phyloP scores from a whole-genome alignment of 2,888 invertebrate species.

The Conus canariensis region DNA sequence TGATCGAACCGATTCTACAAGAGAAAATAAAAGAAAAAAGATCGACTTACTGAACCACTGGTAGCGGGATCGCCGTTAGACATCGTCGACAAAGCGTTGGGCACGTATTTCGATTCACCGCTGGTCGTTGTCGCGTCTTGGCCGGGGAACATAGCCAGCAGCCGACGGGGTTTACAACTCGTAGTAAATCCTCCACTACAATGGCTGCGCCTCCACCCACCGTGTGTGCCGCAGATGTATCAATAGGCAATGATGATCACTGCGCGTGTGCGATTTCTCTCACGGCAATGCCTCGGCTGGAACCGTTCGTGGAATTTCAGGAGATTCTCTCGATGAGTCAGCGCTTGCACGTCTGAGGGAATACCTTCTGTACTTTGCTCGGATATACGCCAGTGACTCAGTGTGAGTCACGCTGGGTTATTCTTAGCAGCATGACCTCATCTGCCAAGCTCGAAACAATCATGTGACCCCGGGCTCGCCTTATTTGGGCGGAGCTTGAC shows the following conservation, averaged over 20 bases:
- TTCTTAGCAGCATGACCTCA: constrained; percentile 61
- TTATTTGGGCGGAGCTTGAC: constrained; percentile 51
- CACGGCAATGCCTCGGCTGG: constrained; percentile 30
- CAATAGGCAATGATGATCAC: constrained; percentile 31
- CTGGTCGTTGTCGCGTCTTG: constrained; percentile 54
- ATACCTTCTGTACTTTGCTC: constrained; percentile 58
- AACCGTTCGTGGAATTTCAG: constrained; percentile 44
- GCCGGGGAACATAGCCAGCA: constrained; percentile 37
- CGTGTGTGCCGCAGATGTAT: constrained; percentile 8
- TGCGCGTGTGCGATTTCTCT: constrained; percentile 30
- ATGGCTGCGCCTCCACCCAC: constrained; percentile 24
- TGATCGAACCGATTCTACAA: not conserved
- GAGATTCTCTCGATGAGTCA: constrained; percentile 62
- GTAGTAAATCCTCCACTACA: constrained; percentile 32
- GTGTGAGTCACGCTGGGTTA: constrained; percentile 56
- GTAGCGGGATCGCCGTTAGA: constrained; percentile 69
- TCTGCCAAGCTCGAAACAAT: constrained; percentile 22
- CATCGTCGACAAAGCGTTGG: constrained; percentile 77
- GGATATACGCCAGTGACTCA: constrained; percentile 60
- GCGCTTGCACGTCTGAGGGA: constrained; percentile 55
- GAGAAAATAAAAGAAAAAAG: not conserved
- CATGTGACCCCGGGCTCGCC: constrained; percentile 53
- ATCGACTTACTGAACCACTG: constrained; percentile 49
- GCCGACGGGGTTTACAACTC: constrained; percentile 46
- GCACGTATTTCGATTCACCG: constrained; percentile 75